Conservation (phyloP, 2,888 invertebrate genomes). For the Arenicola marina region DNA sequence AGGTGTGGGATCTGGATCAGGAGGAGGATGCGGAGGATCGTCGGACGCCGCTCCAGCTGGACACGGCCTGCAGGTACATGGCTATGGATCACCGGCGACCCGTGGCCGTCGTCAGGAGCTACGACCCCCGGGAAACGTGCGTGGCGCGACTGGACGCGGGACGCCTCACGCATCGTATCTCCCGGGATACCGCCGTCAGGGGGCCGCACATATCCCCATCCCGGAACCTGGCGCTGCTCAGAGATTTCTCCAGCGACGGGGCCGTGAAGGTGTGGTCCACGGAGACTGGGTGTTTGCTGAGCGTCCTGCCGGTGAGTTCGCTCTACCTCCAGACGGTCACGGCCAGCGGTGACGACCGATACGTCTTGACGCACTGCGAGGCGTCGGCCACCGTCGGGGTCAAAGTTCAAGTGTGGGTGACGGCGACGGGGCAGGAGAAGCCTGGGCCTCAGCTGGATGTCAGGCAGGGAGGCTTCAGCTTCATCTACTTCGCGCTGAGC, state of each 20-base stretch:
- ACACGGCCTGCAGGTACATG: constrained; percentile 34
- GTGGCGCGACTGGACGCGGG: constrained; percentile 34
- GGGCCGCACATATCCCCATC: constrained; percentile 32
- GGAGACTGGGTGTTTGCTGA: constrained; percentile 22
- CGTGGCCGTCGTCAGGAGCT: constrained; percentile 33
- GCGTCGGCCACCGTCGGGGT: constrained; percentile 10
- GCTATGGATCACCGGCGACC: constrained; percentile 20
- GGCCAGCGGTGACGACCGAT: constrained; percentile 11
- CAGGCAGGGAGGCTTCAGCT: constrained; percentile 4
- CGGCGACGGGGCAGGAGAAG: background rate
- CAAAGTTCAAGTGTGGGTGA: constrained; percentile 10
- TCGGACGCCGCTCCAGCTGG: constrained; percentile 32
- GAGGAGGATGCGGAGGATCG: constrained; percentile 21
- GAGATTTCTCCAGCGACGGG: constrained; percentile 32
- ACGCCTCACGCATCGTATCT: constrained; percentile 21
- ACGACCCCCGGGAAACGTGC: constrained; percentile 30
- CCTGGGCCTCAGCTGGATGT: background rate
- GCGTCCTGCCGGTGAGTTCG: constrained; percentile 29
- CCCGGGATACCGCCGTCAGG: constrained; percentile 34
- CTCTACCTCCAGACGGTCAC: constrained; percentile 32
- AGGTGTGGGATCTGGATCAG: constrained; percentile 34
- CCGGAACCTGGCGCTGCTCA: constrained; percentile 36
- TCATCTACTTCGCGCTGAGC: constrained; percentile 7
- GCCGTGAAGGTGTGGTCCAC: constrained; percentile 38
- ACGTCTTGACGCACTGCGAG: constrained; percentile 24